phyloP scores from a whole-genome alignment of 2,797 vertebrate genomes.

The Microcaecilia unicolor region DNA sequence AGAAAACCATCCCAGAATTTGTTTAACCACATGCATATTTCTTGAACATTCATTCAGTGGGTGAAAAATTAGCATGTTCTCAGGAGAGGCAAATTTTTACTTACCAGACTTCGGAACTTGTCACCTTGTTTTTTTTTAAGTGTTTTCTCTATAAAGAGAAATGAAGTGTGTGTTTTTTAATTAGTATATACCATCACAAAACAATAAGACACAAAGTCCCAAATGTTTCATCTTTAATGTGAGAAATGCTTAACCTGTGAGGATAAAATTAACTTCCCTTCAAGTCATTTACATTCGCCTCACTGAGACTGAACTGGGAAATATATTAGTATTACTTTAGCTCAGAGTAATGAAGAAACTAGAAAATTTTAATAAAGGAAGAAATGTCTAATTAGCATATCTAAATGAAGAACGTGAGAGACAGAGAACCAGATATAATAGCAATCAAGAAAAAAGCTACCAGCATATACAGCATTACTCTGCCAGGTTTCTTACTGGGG shows the following conservation, averaged over 20 bases:
- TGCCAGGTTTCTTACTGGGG: slow-evolving; percentile 36
- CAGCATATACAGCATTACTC: slow-evolving; percentile 40
- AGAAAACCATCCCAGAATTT: too few relatives aligned
- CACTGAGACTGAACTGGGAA: slow-evolving; percentile 24
- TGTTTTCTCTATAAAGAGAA: slow-evolving; percentile 17
- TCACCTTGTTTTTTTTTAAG: slow-evolving; percentile 7
- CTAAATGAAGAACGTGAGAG: slow-evolving; percentile 46
- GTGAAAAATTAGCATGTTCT: too few relatives aligned
- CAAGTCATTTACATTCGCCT: slow-evolving; percentile 33
- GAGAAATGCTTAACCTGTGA: slow-evolving; percentile 6
- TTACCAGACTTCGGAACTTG: slow-evolving; percentile 7
- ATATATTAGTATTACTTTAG: slow-evolving; percentile 40
- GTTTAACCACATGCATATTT: too few relatives aligned
- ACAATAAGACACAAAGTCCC: background rate
- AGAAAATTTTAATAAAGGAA: slow-evolving; percentile 18
- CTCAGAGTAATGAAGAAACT: slow-evolving; percentile 28
- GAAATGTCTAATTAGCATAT: slow-evolving; percentile 44
- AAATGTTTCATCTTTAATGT: slow-evolving; percentile 12
- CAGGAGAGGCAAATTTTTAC: background rate
- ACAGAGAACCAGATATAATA: slow-evolving; percentile 39
- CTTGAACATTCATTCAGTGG: too few relatives aligned
- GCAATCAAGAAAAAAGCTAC: slow-evolving; percentile 37
- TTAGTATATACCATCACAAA: background rate
- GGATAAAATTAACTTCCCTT: slow-evolving; percentile 31
- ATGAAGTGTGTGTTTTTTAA: background rate